Evolutionary conservation across 2,113 vertebrate species (phyloP), one percentile per base, ranked within the genome.

Genomic region (Corythoichthys haematopterus): DNA sequence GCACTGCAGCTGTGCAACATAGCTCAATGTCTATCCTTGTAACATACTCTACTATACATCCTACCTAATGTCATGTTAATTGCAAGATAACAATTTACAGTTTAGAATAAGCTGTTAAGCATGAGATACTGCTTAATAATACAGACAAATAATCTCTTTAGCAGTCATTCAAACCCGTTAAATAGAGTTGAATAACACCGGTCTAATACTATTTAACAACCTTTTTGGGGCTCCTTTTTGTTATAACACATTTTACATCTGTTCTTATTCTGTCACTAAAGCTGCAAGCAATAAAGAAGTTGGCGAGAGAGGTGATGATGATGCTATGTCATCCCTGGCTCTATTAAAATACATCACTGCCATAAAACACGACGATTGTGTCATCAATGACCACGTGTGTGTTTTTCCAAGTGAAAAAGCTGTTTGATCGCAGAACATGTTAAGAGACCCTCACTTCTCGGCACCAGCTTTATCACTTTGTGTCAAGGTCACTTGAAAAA

Each of bases 401-500:
- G 48, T 37, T 62, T 6, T 33, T 62, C 60, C 43, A 62, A 6
- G 20, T 33, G 12, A 46, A 62, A 62, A 62, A 4, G 12, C 6
- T 4, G 4, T 65, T 38, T n/a, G 63, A 16, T 51, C 8, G n/a
- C 20, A 37, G 47, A 28, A 6, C 2, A 13, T 5, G 16, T n/a
- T 3, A 62, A 3, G 3, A 40, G 37, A 60, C 2, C n/a, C 38
- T 12, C 33, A 13, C 8, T 2, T 38, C 14, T 14, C 35, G 12
- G 5, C 56, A 6, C 11, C 13, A 16, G 4, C 16, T 36, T 0
- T 4, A 40, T 37, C 8, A 9, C 7, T 60, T 3, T 56, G 35
- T 55, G 20, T 75, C 68, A 74, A 67, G 53, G 70, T 75, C 71
- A 51, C 28, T 61, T 50, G 4, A 52, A 61, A 81, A 82, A 83